These are phyloP conservation scores for Malaclemys terrapin DNA, from an alignment of 2,113 vertebrate genomes.

Conservation along the genomic window DNA sequence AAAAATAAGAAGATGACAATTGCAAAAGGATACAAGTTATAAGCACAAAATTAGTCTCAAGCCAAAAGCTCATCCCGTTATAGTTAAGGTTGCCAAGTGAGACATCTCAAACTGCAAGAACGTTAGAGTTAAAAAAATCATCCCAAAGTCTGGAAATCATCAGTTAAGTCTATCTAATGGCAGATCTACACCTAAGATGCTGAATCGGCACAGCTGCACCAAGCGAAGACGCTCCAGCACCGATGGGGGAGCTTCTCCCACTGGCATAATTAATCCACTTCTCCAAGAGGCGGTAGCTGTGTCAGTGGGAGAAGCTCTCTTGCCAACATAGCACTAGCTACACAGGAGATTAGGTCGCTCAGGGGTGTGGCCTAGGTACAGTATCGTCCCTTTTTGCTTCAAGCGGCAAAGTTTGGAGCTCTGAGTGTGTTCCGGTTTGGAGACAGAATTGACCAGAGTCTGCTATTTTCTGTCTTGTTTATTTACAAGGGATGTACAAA, in stretches of 20 bases:
- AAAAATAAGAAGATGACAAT: constrained; percentile 46
- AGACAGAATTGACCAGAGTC: not conserved
- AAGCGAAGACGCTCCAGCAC: not conserved
- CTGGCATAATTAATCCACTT: not conserved
- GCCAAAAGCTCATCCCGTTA: constrained; percentile 5
- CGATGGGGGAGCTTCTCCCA: not conserved
- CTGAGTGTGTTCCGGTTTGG: not conserved
- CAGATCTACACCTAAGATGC: not conserved
- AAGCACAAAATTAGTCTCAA: constrained; percentile 36
- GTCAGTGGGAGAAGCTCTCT: not conserved
- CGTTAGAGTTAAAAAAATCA: constrained; percentile 13
- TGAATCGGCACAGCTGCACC: not conserved
- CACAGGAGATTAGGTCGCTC: not conserved
- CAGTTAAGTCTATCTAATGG: not conserved
- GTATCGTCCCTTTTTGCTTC: not conserved
- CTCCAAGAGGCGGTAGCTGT: not conserved
- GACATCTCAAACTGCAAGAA: not conserved
- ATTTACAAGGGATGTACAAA: not conserved
- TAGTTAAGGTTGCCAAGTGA: not conserved
- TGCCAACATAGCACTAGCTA: not conserved
- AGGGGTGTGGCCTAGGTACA: not conserved
- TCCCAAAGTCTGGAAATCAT: not conserved
- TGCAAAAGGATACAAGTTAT: constrained; percentile 42
- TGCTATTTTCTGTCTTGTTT: not conserved
- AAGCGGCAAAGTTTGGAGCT: not conserved